These are phyloP conservation scores for Myocastor coypus DNA, from an alignment of 2,113 vertebrate genomes.

Conservation along the genomic window DNA sequence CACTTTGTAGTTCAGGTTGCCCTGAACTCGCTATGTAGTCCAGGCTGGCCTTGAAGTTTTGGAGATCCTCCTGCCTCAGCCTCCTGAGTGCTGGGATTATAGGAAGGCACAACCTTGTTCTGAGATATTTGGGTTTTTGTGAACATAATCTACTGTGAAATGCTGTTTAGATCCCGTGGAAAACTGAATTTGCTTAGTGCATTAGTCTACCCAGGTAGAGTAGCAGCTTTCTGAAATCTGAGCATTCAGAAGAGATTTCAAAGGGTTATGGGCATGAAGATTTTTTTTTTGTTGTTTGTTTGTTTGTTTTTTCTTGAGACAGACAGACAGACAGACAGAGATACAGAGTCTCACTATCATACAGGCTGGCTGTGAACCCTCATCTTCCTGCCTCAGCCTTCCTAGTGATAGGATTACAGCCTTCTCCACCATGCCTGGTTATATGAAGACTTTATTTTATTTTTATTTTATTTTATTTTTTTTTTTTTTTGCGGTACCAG, in stretches of 20 bases:
- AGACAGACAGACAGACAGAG: neutral
- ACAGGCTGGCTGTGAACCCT: neutral
- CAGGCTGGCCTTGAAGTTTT: neutral
- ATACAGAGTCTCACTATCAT: neutral
- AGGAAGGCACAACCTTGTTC: neutral
- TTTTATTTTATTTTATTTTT: neutral
- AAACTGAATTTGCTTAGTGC: neutral
- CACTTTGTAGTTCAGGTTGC: neutral
- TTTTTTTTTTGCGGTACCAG: too few relatives aligned
- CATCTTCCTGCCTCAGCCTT: neutral
- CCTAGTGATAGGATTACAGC: too few relatives aligned
- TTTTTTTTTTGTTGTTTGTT: too few relatives aligned
- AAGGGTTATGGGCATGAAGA: neutral
- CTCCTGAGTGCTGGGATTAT: neutral
- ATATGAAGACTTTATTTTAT: neutral
- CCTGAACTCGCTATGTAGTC: neutral
- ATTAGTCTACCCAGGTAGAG: neutral
- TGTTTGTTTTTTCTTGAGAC: neutral
- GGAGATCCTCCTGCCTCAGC: neutral
- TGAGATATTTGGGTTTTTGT: neutral
- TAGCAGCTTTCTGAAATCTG: neutral
- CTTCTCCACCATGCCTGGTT: neutral
- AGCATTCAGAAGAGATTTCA: neutral
- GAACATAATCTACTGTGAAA: neutral
- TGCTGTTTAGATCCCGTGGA: neutral